These are phyloP conservation scores for Oryzias melastigma DNA, from an alignment of 2,113 vertebrate genomes.

Conservation along the genomic window DNA sequence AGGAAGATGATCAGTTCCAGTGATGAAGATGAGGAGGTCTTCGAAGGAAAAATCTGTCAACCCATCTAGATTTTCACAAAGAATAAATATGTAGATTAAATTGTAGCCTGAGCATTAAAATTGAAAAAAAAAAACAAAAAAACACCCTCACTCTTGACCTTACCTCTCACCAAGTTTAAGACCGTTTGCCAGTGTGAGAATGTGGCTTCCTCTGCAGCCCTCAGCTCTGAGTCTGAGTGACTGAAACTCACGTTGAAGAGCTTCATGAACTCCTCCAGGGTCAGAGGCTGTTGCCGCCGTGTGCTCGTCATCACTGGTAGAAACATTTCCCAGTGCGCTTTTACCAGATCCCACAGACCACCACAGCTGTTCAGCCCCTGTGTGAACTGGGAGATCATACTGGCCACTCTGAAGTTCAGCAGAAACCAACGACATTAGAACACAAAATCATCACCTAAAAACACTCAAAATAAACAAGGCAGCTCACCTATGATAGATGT, in stretches of 20 bases:
- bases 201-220: slow-evolving; percentile 54
- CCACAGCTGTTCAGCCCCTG: slow-evolving; percentile 69
- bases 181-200: slow-evolving; percentile 52
- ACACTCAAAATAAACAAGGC: neutral
- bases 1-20: slow-evolving; percentile 55
- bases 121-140: neutral
- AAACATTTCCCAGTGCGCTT: slow-evolving; percentile 55
- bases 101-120: neutral
- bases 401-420: slow-evolving; percentile 50
- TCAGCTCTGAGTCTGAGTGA: slow-evolving; percentile 23
- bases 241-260: slow-evolving; percentile 63
- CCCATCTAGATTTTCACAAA: slow-evolving; percentile 41
- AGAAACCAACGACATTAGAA: neutral
- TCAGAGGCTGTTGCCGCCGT: slow-evolving; percentile 20
- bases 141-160: neutral
- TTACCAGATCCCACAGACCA: slow-evolving; percentile 62
- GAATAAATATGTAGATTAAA: neutral
- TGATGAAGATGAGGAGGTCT: slow-evolving; percentile 68
- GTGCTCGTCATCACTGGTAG: slow-evolving; percentile 57
- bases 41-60: slow-evolving; percentile 50
- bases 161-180: slow-evolving; percentile 57
- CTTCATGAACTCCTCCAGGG: slow-evolving; percentile 40
- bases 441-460: too few species aligned
- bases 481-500: slow-evolving; percentile 65
- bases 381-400: slow-evolving; percentile 69